Conservation (phyloP, 2,113 vertebrate genomes). For the Psittacula cyanocephala region DNA sequence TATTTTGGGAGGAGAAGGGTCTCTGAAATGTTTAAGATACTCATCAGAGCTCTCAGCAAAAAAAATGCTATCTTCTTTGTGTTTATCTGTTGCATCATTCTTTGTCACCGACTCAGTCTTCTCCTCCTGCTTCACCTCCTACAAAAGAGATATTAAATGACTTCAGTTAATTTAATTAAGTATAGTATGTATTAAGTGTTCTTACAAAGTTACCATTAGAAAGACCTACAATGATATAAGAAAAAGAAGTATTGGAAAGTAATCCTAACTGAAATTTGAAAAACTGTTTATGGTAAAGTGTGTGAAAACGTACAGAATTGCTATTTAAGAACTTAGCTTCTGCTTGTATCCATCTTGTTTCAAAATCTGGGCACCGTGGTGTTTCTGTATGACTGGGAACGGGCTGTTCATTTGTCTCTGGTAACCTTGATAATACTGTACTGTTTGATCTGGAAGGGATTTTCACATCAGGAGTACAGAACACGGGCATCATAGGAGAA, state of each 20-base stretch:
- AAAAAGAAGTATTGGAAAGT: not conserved
- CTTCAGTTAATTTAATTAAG: not conserved
- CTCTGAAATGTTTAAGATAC: conserved; percentile 46
- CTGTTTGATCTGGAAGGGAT: conserved; percentile 54
- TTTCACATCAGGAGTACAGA: conserved; percentile 84
- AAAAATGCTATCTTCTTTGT: not conserved
- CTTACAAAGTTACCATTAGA: not conserved
- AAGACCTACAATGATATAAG: not conserved
- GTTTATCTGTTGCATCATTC: not conserved
- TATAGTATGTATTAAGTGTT: not conserved
- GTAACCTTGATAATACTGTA: conserved; percentile 1
- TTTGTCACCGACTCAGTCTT: not conserved
- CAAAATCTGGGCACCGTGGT: conserved; percentile 70
- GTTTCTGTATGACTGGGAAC: conserved; percentile 7
- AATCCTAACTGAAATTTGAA: not conserved
- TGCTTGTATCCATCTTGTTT: conserved; percentile 73
- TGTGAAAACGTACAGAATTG: not conserved
- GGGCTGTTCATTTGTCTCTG: not conserved
- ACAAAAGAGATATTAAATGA: not conserved
- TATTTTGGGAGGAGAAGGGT: conserved; percentile 65
- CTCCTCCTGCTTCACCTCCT: not conserved
- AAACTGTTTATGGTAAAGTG: not conserved
- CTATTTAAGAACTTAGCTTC: conserved; percentile 58
- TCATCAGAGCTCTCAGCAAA: conserved; percentile 33
- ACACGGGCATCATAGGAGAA: conserved; percentile 79